Percentiles rank a stretch among this genome's conserved stretches.
phyloP scores from a whole-genome alignment of 1,140 invertebrate species.

The Chrysoperla carnea region DNA sequence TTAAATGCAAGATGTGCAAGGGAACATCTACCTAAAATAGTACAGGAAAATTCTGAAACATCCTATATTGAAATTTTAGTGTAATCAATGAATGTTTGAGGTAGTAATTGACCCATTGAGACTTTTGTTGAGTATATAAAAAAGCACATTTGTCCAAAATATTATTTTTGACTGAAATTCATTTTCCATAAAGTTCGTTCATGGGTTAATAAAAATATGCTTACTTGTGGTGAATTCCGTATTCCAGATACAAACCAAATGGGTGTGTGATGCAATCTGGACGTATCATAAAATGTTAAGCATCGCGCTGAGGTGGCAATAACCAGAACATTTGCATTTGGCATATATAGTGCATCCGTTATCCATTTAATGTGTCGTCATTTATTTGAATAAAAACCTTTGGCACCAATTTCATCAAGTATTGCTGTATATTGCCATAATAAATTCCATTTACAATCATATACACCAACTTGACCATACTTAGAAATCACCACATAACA shows the following conservation, averaged over 20 bases:
- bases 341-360: slow-evolving; percentile 32
- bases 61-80: too few species aligned
- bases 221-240: slow-evolving; percentile 23
- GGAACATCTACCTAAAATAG: too few species aligned
- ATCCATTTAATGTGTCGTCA: slow-evolving; percentile 31
- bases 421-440: slow-evolving; percentile 27
- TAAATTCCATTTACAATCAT: slow-evolving; percentile 26
- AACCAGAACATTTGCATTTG: slow-evolving; percentile 26
- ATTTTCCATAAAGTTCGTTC: too few species aligned
- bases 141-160: too few species aligned
- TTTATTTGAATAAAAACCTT: slow-evolving; percentile 12
- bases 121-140: too few species aligned
- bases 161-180: too few species aligned
- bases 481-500: slow-evolving; percentile 32
- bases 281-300: slow-evolving; percentile 29
- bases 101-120: too few species aligned
- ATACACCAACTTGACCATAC: slow-evolving; percentile 31
- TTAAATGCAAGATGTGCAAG: too few species aligned
- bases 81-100: too few species aligned
- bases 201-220: too few species aligned
- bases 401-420: slow-evolving; percentile 18
- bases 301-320: slow-evolving; percentile 30
- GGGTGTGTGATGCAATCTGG: slow-evolving; percentile 27
- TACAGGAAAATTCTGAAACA: too few species aligned
- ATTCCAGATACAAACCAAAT: slow-evolving; percentile 28